Conservation (phyloP, 2,888 invertebrate genomes). For the Orthosia cruda region DNA sequence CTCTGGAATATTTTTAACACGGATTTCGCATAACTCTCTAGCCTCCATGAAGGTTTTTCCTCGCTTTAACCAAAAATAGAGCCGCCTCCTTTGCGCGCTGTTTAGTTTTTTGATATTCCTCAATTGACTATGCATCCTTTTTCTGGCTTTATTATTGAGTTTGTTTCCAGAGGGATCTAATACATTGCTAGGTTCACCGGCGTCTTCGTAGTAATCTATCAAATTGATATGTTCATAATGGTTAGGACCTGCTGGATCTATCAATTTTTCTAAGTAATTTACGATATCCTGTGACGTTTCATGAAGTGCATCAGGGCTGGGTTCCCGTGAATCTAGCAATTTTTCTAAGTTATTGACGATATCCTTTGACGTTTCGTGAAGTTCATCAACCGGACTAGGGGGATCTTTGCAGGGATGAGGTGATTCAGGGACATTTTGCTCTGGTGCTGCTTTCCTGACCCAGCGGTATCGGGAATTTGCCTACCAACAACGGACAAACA, state of each 20-base stretch:
- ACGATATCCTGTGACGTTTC: slow-evolving; percentile 13
- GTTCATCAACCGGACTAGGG: background rate
- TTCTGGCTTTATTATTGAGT: slow-evolving; percentile 11
- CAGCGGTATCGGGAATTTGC: slow-evolving; percentile 42
- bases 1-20: slow-evolving; percentile 21
- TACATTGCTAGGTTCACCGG: background rate
- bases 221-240: too few species aligned
- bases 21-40: slow-evolving; percentile 27
- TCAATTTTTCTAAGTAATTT: background rate
- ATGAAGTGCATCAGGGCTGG: background rate
- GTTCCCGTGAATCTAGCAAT: too few species aligned
- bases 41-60: slow-evolving; percentile 49
- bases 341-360: background rate
- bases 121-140: background rate
- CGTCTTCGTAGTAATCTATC: background rate
- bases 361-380: slow-evolving; percentile 17
- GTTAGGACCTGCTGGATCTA: too few species aligned
- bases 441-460: slow-evolving; percentile 22
- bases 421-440: slow-evolving; percentile 14
- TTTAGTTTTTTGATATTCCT: slow-evolving; percentile 3
- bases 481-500: slow-evolving; percentile 55
- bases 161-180: background rate
- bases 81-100: slow-evolving; percentile 5
- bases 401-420: background rate
- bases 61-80: slow-evolving; percentile 45